phyloP scores from a whole-genome alignment of 1,140 invertebrate species.

The Bactericera cockerelli region DNA sequence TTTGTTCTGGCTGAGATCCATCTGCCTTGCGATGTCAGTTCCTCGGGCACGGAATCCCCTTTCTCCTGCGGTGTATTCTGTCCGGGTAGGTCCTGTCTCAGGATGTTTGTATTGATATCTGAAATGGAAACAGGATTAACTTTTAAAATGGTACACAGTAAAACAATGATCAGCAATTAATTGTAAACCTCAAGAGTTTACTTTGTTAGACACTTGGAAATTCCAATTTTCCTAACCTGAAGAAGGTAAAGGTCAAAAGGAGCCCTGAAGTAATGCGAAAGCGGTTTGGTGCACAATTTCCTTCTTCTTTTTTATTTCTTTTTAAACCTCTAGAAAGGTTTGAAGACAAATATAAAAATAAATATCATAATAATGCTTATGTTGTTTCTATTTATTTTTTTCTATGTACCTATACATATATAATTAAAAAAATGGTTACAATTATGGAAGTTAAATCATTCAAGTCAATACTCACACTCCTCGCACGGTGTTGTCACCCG shows the following conservation, averaged over 20 bases:
- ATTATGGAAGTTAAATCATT: neutral
- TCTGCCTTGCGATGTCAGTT: constrained; percentile 46
- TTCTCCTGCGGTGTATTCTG: constrained; percentile 51
- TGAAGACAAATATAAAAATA: no score
- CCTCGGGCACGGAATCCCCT: constrained; percentile 51
- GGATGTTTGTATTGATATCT: constrained; percentile 49
- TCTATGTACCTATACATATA: neutral
- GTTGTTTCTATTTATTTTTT: no score
- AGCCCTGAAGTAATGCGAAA: no score
- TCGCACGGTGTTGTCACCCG: constrained; percentile 24
- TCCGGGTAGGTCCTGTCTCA: constrained; percentile 44
- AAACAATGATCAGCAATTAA: no score
- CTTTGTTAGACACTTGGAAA: neutral
- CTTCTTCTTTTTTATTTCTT: no score
- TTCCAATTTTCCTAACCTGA: constrained; percentile 1
- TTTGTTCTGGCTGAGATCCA: constrained; percentile 47
- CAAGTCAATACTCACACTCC: constrained; percentile 22
- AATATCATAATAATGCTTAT: no score
- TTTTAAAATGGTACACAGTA: neutral
- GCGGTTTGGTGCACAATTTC: no score
- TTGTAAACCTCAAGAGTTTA: neutral
- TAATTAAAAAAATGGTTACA: neutral
- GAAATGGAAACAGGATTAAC: no score
- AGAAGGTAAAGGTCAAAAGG: no score
- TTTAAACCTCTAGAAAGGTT: no score